Conservation (phyloP, 2,113 vertebrate species). For the Sinocyclocheilus anshuiensis region DNA sequence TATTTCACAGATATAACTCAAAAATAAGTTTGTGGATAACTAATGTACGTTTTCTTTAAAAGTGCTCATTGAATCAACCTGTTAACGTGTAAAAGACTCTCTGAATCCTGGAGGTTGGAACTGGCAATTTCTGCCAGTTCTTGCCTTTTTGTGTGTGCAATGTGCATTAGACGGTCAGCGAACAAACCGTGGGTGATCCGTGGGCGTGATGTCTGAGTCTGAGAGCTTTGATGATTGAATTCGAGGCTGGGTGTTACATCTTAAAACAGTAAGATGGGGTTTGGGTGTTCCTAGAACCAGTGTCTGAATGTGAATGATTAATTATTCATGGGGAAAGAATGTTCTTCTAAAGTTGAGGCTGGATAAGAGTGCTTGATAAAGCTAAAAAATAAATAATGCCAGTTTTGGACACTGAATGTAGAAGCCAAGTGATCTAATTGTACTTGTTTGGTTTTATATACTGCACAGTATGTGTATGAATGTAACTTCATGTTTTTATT, state of each 20-base stretch:
- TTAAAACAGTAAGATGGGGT: slow-evolving; percentile 3
- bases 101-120: background rate
- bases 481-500: background rate
- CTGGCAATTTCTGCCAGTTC: background rate
- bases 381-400: slow-evolving; percentile 16
- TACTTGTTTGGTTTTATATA: slow-evolving; percentile 7
- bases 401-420: background rate
- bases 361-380: background rate
- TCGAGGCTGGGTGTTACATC: slow-evolving; percentile 11
- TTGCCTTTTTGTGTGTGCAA: slow-evolving; percentile 3
- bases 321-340: slow-evolving; percentile 27
- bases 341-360: background rate
- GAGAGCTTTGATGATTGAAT: slow-evolving; percentile 30
- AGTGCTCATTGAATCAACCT: background rate
- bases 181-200: background rate
- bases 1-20: background rate
- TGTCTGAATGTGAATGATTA: slow-evolving; percentile 14
- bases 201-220: background rate
- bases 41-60: background rate
- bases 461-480: background rate
- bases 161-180: slow-evolving; percentile 5
- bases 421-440: background rate
- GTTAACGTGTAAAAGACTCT: background rate
- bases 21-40: background rate
- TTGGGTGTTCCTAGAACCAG: slow-evolving; percentile 27